These are phyloP conservation scores for Tachina lurida DNA, from an alignment of 2,888 invertebrate species.

Conservation along the genomic window DNA sequence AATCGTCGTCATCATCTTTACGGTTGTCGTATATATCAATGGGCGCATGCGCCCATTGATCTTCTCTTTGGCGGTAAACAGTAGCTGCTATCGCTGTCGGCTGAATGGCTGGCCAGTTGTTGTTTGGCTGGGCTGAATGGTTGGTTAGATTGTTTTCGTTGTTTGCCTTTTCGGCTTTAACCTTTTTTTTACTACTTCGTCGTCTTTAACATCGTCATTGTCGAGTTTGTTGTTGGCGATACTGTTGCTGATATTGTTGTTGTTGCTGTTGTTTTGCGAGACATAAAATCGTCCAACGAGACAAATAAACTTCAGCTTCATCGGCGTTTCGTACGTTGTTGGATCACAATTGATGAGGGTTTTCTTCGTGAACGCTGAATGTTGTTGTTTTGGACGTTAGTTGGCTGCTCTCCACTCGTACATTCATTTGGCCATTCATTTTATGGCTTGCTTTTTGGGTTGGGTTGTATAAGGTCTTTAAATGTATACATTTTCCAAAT, in stretches of 20 bases:
- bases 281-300: conserved; percentile 70
- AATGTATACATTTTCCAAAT: conserved; percentile 63
- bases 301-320: conserved; percentile 71
- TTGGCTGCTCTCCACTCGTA: conserved; percentile 33
- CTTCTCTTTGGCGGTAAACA: conserved; percentile 72
- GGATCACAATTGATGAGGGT: conserved; percentile 67
- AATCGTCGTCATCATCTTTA: conserved; percentile 72
- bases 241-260: neutral
- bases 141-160: conserved; percentile 54
- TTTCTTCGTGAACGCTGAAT: conserved; percentile 47
- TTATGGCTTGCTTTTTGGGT: conserved; percentile 69
- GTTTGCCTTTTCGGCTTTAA: conserved; percentile 66
- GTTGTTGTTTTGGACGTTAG: conserved; percentile 34
- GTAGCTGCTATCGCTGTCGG: conserved; percentile 72
- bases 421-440: conserved; percentile 44
- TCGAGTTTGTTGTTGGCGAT: conserved; percentile 35
- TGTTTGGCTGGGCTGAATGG: conserved; percentile 47
- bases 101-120: conserved; percentile 67
- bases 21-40: conserved; percentile 72
- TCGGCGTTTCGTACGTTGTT: conserved; percentile 47
- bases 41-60: conserved; percentile 72
- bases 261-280: conserved; percentile 56
- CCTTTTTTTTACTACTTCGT: conserved; percentile 45
- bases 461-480: conserved; percentile 69
- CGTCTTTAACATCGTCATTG: conserved; percentile 29